Evolutionary conservation across 2,888 invertebrate species (phyloP).

Genomic region (Drosophila pegasa): DNA sequence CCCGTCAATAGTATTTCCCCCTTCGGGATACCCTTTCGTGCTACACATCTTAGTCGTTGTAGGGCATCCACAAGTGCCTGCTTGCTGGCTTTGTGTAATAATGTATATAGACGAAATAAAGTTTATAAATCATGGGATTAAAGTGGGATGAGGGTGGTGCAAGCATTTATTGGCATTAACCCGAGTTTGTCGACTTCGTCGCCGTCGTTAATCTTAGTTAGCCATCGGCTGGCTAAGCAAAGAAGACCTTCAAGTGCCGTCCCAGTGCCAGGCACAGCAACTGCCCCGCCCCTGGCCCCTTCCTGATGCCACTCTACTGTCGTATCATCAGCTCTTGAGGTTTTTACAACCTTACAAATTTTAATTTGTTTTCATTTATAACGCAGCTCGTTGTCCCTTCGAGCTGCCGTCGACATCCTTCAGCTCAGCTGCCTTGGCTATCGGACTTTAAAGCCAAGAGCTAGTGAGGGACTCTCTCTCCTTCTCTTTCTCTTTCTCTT

Average conservation of each 20-base stretch:
- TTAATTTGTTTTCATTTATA: conserved; percentile 68
- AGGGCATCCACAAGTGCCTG: background rate
- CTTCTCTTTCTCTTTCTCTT: too few relatives aligned
- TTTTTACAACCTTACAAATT: conserved; percentile 55
- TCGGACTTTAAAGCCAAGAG: background rate
- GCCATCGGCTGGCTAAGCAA: conserved; percentile 35
- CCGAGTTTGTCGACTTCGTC: conserved; percentile 25
- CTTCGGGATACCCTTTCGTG: background rate
- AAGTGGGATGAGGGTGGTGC: conserved; percentile 34
- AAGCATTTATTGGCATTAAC: conserved; percentile 56
- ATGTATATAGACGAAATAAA: conserved; percentile 19
- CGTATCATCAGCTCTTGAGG: conserved; percentile 34
- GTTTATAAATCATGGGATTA: conserved; percentile 60
- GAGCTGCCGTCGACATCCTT: conserved; percentile 11
- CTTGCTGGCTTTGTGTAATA: background rate
- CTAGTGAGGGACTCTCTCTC: too few relatives aligned
- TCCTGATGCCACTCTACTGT: too few relatives aligned
- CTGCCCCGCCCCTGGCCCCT: background rate
- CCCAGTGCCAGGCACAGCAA: background rate
- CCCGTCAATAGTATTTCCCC: background rate
- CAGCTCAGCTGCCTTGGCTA: background rate
- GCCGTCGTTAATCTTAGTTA: conserved; percentile 57
- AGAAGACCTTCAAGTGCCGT: conserved; percentile 16
- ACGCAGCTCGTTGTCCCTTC: conserved; percentile 13
- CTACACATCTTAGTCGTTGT: background rate